phyloP scores from a whole-genome alignment of 2,113 vertebrate genomes.

The Grammomys surdaster region DNA sequence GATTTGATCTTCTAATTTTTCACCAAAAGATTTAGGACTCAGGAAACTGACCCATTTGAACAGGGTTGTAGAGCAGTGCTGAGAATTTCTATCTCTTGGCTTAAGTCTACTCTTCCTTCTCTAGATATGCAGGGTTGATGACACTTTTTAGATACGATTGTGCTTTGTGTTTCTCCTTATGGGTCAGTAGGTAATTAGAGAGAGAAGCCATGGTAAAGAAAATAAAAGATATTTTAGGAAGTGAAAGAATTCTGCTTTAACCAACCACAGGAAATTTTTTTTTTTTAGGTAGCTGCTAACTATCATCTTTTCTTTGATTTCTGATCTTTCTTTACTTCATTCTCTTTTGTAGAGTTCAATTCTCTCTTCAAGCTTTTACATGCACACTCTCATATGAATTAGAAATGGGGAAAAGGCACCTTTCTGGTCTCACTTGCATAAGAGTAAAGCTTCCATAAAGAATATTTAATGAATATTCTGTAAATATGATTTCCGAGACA shows the following conservation, averaged over 20 bases:
- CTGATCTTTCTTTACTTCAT: not conserved
- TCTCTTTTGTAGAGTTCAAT: not conserved
- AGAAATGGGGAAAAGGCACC: not conserved
- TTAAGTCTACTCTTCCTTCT: not conserved
- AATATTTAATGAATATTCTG: not conserved
- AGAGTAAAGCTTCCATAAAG: not conserved
- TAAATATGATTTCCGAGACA: conserved; percentile 19
- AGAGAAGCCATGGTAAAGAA: not conserved
- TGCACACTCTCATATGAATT: not conserved
- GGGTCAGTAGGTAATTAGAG: not conserved
- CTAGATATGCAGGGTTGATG: not conserved
- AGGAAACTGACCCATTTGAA: not conserved
- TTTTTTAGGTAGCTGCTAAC: not conserved
- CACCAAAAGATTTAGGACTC: not conserved
- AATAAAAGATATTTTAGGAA: not conserved
- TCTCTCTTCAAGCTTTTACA: not conserved
- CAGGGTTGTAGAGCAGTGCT: not conserved
- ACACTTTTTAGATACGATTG: not conserved
- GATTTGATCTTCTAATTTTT: conserved; percentile 12
- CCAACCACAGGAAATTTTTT: not conserved
- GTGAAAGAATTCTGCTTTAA: not conserved
- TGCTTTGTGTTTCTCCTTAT: not conserved
- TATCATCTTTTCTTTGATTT: not conserved
- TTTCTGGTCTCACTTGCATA: not conserved
- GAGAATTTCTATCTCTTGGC: not conserved